phyloP scores from a whole-genome alignment of 2,113 vertebrate species.

The Hassar affinis region DNA sequence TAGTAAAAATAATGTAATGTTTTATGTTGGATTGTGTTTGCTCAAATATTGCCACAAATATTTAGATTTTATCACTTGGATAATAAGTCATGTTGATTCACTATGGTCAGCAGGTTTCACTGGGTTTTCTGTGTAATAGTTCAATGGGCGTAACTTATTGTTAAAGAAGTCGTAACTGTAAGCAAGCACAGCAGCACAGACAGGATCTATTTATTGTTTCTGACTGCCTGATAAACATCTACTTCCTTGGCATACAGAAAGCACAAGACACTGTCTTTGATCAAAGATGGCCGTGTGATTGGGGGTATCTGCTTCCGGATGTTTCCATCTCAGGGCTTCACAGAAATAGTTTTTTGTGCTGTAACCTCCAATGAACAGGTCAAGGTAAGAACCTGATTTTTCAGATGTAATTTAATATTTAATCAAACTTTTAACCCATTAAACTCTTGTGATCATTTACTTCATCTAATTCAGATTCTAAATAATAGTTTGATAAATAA shows the following conservation, averaged over 20 bases:
- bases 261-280: conserved; percentile 96
- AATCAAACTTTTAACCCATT: background rate
- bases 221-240: background rate
- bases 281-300: conserved; percentile 97
- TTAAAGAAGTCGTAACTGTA: background rate
- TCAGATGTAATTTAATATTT: background rate
- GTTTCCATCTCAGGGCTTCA: conserved; percentile 98
- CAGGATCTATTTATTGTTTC: background rate
- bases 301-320: conserved; percentile 98
- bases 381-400: conserved; percentile 75
- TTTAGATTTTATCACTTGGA: background rate
- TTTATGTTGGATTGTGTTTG: background rate
- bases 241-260: conserved; percentile 75
- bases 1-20: too few species aligned
- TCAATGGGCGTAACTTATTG: background rate
- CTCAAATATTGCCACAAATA: too few species aligned
- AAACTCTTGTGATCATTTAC: background rate
- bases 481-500: background rate
- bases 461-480: background rate
- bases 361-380: conserved; percentile 99
- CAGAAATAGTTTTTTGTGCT: conserved; percentile 97
- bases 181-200: background rate
- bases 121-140: background rate
- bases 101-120: background rate
- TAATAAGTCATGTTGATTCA: background rate